phyloP scores from a whole-genome alignment of 2,113 vertebrate genomes.

The Salminus brasiliensis region DNA sequence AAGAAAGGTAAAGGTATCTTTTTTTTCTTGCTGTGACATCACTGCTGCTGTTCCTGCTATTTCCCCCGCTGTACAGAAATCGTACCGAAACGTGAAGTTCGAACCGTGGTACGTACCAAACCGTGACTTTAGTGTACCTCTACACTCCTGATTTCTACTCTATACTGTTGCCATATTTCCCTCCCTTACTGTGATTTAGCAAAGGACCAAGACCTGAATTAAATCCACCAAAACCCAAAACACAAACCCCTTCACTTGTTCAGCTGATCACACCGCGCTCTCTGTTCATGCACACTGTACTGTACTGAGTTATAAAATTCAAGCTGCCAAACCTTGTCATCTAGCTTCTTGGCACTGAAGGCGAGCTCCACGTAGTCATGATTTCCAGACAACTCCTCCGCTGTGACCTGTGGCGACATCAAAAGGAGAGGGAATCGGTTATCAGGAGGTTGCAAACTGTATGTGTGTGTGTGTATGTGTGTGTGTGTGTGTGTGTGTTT shows the following conservation, averaged over 20 bases:
- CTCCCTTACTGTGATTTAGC: not conserved
- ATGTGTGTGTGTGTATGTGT: constrained; percentile 24
- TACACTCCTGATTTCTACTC: no score
- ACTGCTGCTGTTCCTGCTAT: no score
- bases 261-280: no score
- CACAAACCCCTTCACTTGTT: not conserved
- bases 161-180: no score
- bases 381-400: constrained; percentile 95
- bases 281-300: no score
- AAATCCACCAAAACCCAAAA: constrained; percentile 15
- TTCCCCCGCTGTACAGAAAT: no score
- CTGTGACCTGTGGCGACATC: constrained; percentile 83
- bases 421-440: constrained; percentile 40
- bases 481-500: constrained; percentile 8
- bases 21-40: no score
- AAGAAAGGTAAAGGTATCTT: no score
- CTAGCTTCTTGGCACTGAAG: constrained; percentile 96
- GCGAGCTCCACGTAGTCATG: constrained; percentile 96
- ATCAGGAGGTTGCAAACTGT: not conserved
- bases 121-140: no score
- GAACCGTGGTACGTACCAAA: no score
- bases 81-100: no score
- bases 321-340: constrained; percentile 89
- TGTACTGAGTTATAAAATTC: not conserved
- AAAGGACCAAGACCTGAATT: constrained; percentile 4